Conservation (phyloP, 2,113 vertebrate genomes). For the Aleadryas rufinucha region DNA sequence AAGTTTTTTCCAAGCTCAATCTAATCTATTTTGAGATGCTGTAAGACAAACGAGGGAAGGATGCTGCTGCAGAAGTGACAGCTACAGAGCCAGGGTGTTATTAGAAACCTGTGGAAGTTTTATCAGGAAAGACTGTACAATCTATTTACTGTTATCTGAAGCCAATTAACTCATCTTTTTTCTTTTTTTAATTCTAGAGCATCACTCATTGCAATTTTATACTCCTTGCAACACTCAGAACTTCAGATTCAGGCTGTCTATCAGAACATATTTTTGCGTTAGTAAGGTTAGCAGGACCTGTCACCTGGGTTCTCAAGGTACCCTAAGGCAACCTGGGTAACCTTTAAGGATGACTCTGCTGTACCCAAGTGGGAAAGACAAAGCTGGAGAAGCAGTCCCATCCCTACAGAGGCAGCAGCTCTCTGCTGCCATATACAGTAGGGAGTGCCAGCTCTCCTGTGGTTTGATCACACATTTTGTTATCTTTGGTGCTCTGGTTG, state of each 20-base stretch:
- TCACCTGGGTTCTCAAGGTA: background rate
- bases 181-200: background rate
- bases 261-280: background rate
- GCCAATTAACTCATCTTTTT: background rate
- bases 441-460: background rate
- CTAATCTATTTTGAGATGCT: background rate
- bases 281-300: background rate
- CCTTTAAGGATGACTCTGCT: background rate
- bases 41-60: background rate
- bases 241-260: background rate
- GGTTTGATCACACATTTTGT: background rate
- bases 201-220: background rate
- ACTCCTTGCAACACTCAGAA: background rate
- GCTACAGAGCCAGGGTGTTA: background rate
- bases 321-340: background rate
- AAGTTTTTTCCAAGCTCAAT: background rate
- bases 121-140: background rate
- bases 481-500: background rate
- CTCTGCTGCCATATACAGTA: fast-evolving
- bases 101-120: background rate
- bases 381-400: background rate
- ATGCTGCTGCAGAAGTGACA: background rate
- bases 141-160: background rate
- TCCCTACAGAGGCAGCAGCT: background rate
- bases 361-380: background rate